Base-by-base conservation (phyloP, 2,888 invertebrate species). In the Tenthredo mesomela region DNA sequence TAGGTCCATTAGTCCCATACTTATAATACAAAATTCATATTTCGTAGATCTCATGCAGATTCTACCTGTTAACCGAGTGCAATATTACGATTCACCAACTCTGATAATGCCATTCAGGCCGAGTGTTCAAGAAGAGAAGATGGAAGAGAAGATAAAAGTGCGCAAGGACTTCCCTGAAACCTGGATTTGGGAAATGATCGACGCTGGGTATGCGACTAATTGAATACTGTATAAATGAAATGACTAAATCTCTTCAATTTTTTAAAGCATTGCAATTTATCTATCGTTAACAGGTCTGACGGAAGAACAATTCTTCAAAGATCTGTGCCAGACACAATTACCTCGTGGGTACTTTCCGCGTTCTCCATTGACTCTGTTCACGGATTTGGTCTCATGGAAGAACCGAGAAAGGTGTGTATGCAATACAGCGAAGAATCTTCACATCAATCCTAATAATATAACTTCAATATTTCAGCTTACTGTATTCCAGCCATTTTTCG, bases 401-500 rank as follows among this genome's bases (percentile, higher is more conserved):
- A 95, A 0, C 94, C 96, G 1, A 94, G 95, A 88, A 95, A 95
- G 93, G 95, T 95, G 89, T 87, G 88, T 58, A 67, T 75, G 61
- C 33, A 7, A 77, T 50, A 29, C 18, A 5, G 29, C 50, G 18
- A 21, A 21, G 18, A 75, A 12, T 75, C 47, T 33, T 29, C 15
- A 12, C 9, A 9, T 25, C 0, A 2, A 40, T 75, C 10, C 0
- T 65, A 65, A 37, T 85, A 67, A 40, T 47, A 87, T 89, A 75
- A 58, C n/a, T 82, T 87, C 86, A 15, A 86, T 88, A 21, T 87
- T 86, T 40, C 82, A 94, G 95, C 93, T 96, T 82, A 95, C 96
- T 94, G 97, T 98, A 1, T 97, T 97, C 93, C 96, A 97, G 88
- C 96, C 97, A 12, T 97, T 99, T 92, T 97, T 97, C 88, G 95